A percentile compares a stretch with the other conserved stretches of the same genome.
Evolutionary conservation across 2,113 vertebrate species (phyloP).

Genomic region (Anser brachyrhynchus): DNA sequence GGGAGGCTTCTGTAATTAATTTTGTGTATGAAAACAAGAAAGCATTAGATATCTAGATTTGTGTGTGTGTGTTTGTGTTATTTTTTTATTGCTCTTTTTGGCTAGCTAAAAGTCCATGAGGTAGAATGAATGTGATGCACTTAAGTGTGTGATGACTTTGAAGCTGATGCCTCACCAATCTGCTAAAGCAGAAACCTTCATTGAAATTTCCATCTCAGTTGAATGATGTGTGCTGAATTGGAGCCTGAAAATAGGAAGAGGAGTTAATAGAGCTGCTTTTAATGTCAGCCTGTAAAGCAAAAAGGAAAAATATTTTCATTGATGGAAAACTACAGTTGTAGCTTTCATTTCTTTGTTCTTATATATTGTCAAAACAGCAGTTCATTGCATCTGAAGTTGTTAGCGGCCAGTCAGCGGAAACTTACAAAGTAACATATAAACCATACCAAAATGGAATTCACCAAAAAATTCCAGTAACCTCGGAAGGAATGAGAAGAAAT

Average conservation of each 20-base stretch:
- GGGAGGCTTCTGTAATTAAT: not conserved
- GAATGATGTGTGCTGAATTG: not conserved
- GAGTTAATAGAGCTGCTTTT: not conserved
- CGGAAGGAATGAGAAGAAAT: slow-evolving; percentile 64
- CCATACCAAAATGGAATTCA: slow-evolving; percentile 80
- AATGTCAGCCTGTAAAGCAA: not conserved
- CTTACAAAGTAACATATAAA: slow-evolving; percentile 86
- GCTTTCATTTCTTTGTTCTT: slow-evolving; percentile 16
- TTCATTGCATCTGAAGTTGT: slow-evolving; percentile 71
- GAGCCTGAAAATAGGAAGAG: not conserved
- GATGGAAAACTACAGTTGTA: not conserved
- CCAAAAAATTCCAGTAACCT: slow-evolving; percentile 71
- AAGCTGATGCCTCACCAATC: not conserved
- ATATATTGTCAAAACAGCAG: slow-evolving; percentile 58
- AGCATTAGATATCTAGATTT: not conserved
- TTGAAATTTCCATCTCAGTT: not conserved
- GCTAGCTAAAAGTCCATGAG: not conserved
- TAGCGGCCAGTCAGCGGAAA: slow-evolving; percentile 60
- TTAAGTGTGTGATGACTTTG: not conserved
- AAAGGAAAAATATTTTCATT: not conserved
- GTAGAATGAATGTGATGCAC: not conserved
- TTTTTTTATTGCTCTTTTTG: not conserved
- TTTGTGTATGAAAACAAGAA: not conserved
- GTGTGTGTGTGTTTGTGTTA: not conserved
- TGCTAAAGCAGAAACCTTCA: not conserved